phyloP scores from a whole-genome alignment of 2,797 vertebrate species.

The Girardinus metallicus region DNA sequence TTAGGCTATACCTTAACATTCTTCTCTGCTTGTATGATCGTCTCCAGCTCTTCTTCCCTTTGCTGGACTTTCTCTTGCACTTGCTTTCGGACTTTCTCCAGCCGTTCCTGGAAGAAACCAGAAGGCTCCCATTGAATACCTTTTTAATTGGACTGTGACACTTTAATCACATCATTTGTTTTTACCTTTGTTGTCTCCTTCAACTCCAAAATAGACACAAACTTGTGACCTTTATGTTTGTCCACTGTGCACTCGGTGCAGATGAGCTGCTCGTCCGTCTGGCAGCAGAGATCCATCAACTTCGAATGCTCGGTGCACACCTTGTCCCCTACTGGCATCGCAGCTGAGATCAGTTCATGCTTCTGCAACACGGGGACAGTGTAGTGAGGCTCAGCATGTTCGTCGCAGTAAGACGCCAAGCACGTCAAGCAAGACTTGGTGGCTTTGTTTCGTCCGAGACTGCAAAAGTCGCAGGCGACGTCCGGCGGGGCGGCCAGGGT shows the following conservation, averaged over 20 bases:
- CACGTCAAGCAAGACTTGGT: constrained; percentile 30
- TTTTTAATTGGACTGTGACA: not conserved
- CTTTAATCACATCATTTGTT: not conserved
- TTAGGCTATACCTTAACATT: constrained; percentile 10
- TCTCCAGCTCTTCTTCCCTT: constrained; percentile 17
- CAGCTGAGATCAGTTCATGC: constrained; percentile 21
- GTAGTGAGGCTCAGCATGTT: constrained; percentile 32
- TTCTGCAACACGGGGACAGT: constrained; percentile 15
- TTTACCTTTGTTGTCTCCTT: constrained; percentile 18
- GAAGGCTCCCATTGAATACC: not conserved
- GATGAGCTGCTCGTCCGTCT: constrained; percentile 16
- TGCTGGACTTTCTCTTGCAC: constrained; percentile 5
- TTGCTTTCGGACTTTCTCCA: constrained; percentile 5
- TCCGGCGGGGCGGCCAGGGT: not conserved
- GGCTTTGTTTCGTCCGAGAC: constrained; percentile 17
- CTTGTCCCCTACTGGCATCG: constrained; percentile 18
- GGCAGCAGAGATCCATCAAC: constrained; percentile 42
- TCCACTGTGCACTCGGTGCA: constrained; percentile 28
- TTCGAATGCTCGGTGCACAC: constrained; percentile 27
- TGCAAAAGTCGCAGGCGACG: constrained; percentile 34
- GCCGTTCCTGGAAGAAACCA: constrained; percentile 6
- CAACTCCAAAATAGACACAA: not conserved
- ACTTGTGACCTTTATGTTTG: constrained; percentile 10
- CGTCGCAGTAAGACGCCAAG: constrained; percentile 30
- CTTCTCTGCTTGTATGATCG: constrained; percentile 3